phyloP scores from a whole-genome alignment of 2,888 invertebrate species.

The Lepeophtheirus nordmannii region DNA sequence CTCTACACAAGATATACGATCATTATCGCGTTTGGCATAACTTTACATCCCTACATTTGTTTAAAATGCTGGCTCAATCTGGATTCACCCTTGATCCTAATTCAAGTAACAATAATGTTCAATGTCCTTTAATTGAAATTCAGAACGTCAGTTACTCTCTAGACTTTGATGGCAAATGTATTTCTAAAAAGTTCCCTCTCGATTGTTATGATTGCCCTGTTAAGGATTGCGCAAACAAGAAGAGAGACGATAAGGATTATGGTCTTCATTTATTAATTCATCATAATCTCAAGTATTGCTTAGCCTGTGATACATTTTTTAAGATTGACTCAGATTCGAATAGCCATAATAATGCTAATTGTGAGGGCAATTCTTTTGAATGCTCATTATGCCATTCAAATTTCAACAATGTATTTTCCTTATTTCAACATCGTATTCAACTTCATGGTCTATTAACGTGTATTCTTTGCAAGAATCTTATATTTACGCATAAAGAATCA shows the following conservation, averaged over 20 bases:
- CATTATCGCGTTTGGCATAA: background rate
- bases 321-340: background rate
- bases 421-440: background rate
- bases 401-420: background rate
- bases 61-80: background rate
- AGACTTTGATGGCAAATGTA: background rate
- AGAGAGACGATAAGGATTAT: background rate
- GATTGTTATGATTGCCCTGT: background rate
- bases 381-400: background rate
- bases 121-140: too few relatives aligned
- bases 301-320: background rate
- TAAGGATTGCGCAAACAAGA: background rate
- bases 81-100: background rate
- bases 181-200: background rate
- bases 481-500: background rate
- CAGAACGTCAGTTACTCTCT: background rate
- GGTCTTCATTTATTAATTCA: background rate
- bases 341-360: background rate
- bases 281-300: background rate
- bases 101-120: too few relatives aligned
- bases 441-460: background rate
- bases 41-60: background rate
- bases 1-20: background rate
- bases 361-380: background rate
- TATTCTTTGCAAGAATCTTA: background rate